These are phyloP conservation scores for Gambelia wislizenii DNA, from an alignment of 2,797 vertebrate genomes.

Conservation along the genomic window DNA sequence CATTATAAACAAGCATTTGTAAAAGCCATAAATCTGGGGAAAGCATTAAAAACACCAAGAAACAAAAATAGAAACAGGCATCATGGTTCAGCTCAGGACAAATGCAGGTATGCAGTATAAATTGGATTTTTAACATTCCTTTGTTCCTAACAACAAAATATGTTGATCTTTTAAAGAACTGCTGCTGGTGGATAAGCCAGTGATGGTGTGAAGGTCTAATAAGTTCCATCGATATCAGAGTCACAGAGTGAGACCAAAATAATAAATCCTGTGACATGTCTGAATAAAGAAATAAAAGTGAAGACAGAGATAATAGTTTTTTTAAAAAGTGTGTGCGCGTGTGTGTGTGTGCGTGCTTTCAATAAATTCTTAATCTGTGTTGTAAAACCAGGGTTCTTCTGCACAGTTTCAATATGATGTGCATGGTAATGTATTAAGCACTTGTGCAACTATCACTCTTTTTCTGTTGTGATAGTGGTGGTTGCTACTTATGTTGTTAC, in stretches of 20 bases:
- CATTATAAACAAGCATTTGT: neutral
- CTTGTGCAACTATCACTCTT: neutral
- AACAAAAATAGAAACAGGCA: neutral
- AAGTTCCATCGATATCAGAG: neutral
- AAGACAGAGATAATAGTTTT: neutral
- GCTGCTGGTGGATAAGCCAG: neutral
- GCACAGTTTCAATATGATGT: neutral
- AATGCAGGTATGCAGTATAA: neutral
- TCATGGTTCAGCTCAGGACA: neutral
- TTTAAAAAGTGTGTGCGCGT: too few species aligned
- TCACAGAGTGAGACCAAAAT: neutral
- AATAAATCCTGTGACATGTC: neutral
- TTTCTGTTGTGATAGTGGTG: too few species aligned
- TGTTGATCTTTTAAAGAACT: neutral
- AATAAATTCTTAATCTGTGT: neutral
- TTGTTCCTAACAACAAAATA: neutral
- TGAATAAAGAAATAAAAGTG: neutral
- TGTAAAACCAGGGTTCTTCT: too few species aligned
- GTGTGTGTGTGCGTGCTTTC: too few species aligned
- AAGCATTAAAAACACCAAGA: slow-evolving; percentile 17
- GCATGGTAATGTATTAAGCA: too few species aligned
- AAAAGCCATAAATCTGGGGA: neutral
- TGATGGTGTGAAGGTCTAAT: neutral
- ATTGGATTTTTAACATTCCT: neutral
- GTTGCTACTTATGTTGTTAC: too few species aligned